Base-by-base conservation (phyloP, 2,797 vertebrate genomes). In the Gorsachius magnificus region DNA sequence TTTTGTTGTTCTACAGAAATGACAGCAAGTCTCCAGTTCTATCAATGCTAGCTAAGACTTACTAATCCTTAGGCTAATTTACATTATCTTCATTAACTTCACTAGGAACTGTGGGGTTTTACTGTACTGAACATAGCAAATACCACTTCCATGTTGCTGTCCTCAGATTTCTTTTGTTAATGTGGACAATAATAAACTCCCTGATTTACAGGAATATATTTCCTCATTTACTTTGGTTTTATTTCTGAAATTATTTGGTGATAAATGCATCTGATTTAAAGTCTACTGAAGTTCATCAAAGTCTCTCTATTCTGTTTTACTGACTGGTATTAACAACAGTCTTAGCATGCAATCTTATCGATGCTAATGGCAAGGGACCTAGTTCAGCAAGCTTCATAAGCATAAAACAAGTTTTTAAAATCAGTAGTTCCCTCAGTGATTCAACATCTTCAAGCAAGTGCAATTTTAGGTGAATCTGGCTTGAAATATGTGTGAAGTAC, bases 21-120 rank as follows among this genome's bases (percentile, higher is more conserved):
- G 29, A 9, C 54, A 86, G 18, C 17, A 92, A 71, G 36, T 68
- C 31, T 53, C n/a, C 8, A 57, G 14, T 75, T 74, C 28, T 11
- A 89, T 64, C 64, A 71, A 29, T 64, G 19, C 9, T 60, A 70
- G 35, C 24, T 70, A 87, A 87, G 60, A 48, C 53, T 86, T 91
- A 54, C 4, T 84, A 63, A 93, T 87, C 64, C 45, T 86, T 50
- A 61, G 41, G 46, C 45, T 92, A 89, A 83, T 94, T 95, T 92
- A 87, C 57, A n/a, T 86, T 92, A 78, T 83, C 41, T 50, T 89
- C 74, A 82, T 11, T 92, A 65, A 83, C 66, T 78, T 57, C 61
- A 68, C 13, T 36, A 50, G 54, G 20, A 95, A 82, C 16, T 35
- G 12, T 36, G 31, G 9, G 19, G 10, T 2, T 75, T 88, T 58